Evolutionary conservation across 2,797 vertebrate species (phyloP).

Genomic region (Liasis olivaceus): DNA sequence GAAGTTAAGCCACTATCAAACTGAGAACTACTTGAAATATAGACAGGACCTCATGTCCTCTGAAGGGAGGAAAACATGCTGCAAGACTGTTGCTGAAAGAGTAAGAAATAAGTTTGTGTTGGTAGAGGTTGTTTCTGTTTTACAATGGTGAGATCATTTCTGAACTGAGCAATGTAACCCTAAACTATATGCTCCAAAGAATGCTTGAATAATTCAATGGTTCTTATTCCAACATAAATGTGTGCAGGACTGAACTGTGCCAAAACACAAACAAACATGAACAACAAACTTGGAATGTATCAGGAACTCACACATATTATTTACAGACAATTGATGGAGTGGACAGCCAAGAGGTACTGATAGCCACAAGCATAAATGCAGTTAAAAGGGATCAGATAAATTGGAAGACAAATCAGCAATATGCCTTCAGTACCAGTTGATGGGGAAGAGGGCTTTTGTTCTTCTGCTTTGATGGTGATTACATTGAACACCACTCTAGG

Average conservation of each 20-base stretch:
- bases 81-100: background rate
- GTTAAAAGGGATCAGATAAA: background rate
- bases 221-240: background rate
- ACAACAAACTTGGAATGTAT: conserved; percentile 27
- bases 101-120: background rate
- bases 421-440: background rate
- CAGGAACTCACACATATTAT: conserved; percentile 36
- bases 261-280: conserved; percentile 32
- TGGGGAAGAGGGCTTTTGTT: background rate
- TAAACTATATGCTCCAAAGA: background rate
- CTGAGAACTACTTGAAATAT: background rate
- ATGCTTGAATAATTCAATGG: background rate
- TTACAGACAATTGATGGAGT: background rate
- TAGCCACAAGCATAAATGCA: background rate
- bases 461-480: background rate
- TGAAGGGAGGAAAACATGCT: background rate
- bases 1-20: background rate
- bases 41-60: background rate
- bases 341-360: background rate
- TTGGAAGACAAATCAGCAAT: background rate
- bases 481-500: background rate
- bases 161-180: background rate
- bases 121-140: background rate
- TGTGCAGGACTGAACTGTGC: background rate
- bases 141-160: background rate